Evolutionary conservation across 92 coral and sea anemone genomes (phyloP).

Genomic region (Desmophyllum pertusum): DNA sequence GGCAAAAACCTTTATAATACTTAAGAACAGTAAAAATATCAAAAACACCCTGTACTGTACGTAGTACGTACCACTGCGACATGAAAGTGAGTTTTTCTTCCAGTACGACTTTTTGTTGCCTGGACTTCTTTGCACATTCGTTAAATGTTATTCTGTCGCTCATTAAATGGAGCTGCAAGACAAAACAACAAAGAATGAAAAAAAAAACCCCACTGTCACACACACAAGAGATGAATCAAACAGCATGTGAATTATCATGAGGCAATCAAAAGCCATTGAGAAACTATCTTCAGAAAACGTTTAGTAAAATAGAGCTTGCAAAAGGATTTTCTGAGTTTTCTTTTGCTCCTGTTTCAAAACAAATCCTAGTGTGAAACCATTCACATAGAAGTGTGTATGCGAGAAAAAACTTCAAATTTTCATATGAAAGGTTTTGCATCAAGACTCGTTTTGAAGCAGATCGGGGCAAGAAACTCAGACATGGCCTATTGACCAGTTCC

Average conservation of each 20-base stretch:
- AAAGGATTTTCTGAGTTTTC: too few relatives aligned
- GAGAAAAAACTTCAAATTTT: too few relatives aligned
- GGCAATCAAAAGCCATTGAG: background rate
- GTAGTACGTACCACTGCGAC: slow-evolving; percentile 72
- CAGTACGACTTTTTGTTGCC: slow-evolving; percentile 83
- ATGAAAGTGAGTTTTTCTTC: slow-evolving; percentile 71
- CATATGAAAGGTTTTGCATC: too few relatives aligned
- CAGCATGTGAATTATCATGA: background rate
- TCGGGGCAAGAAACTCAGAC: too few relatives aligned
- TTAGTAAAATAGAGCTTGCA: too few relatives aligned
- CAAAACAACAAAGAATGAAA: background rate
- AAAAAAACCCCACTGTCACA: background rate
- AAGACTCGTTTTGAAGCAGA: too few relatives aligned
- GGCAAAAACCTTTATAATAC: background rate
- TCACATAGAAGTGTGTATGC: too few relatives aligned
- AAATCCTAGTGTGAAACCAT: too few relatives aligned
- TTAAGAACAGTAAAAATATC: background rate
- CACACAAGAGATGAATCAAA: background rate
- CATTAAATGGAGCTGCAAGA: slow-evolving; percentile 73
- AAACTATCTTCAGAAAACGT: background rate
- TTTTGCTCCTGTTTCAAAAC: too few relatives aligned
- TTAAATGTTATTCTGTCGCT: slow-evolving; percentile 90
- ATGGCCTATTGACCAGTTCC: too few relatives aligned
- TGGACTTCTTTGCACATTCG: slow-evolving; percentile 94
- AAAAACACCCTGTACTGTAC: background rate